Conservation (phyloP, 2,113 vertebrate species). For the Sinocyclocheilus maitianheensis region DNA sequence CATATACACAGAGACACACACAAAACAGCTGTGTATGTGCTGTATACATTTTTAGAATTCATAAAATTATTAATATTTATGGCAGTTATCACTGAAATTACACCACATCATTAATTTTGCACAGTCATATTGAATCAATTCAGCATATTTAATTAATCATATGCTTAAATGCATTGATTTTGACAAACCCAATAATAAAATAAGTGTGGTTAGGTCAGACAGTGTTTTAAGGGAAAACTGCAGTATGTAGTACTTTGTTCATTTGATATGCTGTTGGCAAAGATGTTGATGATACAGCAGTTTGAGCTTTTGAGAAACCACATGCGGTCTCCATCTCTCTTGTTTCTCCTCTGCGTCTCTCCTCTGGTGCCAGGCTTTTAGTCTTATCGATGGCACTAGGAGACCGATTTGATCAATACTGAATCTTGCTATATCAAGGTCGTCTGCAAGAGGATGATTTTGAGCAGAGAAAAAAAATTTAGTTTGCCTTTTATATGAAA, state of each 20-base stretch:
- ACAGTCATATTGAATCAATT: not conserved
- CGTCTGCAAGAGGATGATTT: not conserved
- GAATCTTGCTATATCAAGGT: not conserved
- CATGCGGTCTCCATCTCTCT: not conserved
- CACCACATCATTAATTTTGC: no score
- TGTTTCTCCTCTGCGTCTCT: not conserved
- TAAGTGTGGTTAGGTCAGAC: not conserved
- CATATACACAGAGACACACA: no score
- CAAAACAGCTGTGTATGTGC: no score
- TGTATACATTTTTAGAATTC: no score
- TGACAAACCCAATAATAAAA: not conserved
- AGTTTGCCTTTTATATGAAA: not conserved
- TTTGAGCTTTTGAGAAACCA: constrained; percentile 14
- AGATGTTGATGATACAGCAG: constrained; percentile 14
- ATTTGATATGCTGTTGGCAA: constrained; percentile 12
- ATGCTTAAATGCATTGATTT: not conserved
- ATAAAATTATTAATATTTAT: no score
- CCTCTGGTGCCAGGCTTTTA: not conserved
- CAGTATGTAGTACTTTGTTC: not conserved
- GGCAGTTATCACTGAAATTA: no score
- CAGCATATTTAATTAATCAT: not conserved
- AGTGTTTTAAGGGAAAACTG: not conserved
- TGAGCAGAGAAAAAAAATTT: not conserved
- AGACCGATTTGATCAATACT: constrained; percentile 24
- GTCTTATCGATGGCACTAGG: constrained; percentile 19